Evolutionary conservation across 2,888 invertebrate species (phyloP).

Genomic region (Metellina segmentata): DNA sequence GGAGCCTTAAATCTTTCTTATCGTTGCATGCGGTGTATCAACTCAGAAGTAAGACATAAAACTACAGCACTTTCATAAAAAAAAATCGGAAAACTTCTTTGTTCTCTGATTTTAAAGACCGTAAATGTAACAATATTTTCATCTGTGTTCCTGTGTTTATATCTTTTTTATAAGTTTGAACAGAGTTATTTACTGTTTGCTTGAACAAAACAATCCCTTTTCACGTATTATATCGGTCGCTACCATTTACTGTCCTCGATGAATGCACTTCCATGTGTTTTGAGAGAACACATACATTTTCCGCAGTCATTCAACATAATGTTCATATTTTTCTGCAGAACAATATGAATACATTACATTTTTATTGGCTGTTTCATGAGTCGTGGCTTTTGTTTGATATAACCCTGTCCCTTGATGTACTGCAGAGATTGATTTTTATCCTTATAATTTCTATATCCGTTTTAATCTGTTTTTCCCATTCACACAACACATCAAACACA

Average conservation of each 20-base stretch:
- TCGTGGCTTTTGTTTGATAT: too few relatives aligned
- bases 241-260: not conserved
- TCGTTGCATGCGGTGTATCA: not conserved
- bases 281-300: not conserved
- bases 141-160: not conserved
- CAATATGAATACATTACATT: not conserved
- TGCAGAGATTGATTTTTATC: too few relatives aligned
- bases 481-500: too few relatives aligned
- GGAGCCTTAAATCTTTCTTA: too few relatives aligned
- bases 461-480: too few relatives aligned
- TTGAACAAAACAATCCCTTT: not conserved
- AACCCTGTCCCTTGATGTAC: too few relatives aligned
- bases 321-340: not conserved
- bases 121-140: not conserved
- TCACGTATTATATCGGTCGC: not conserved
- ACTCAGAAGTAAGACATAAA: not conserved
- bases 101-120: not conserved
- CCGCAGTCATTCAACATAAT: not conserved
- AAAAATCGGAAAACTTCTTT: not conserved
- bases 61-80: not conserved
- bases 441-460: too few relatives aligned
- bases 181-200: not conserved
- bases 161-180: not conserved
- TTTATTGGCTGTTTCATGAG: not conserved
- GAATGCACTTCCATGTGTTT: not conserved